These are phyloP conservation scores for Dorcus parallelipipedus DNA, from an alignment of 2,888 invertebrate species.

Conservation along the genomic window DNA sequence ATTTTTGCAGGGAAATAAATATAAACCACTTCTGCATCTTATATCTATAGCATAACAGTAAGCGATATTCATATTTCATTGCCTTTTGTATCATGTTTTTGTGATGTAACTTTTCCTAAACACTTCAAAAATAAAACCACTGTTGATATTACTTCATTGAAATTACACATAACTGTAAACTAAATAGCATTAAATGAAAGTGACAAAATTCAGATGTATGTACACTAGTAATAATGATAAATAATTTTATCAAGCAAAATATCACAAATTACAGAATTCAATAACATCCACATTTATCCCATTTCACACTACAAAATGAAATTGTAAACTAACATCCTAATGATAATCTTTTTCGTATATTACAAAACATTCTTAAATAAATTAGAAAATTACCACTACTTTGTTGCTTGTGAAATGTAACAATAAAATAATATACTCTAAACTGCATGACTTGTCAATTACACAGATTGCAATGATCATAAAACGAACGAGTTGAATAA, in stretches of 20 bases:
- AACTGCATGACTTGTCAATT: conserved; percentile 11
- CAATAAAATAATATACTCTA: conserved; percentile 8
- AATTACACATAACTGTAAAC: no score
- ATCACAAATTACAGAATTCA: neutral
- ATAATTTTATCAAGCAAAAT: neutral
- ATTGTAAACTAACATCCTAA: conserved; percentile 36
- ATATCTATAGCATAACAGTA: no score
- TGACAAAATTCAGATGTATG: no score
- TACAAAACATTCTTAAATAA: conserved; percentile 20
- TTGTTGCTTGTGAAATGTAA: conserved; percentile 6
- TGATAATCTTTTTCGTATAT: conserved; percentile 31
- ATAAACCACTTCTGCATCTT: no score
- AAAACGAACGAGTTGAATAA: neutral
- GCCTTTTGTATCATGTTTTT: no score
- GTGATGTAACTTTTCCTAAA: no score
- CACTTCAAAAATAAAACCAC: no score
- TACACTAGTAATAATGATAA: neutral
- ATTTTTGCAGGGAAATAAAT: no score
- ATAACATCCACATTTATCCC: conserved; percentile 3
- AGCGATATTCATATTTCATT: no score
- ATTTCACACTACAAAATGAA: conserved; percentile 1
- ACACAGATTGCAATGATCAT: conserved; percentile 10
- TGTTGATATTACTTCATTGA: no score
- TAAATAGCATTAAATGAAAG: no score
- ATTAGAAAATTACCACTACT: conserved; percentile 23